Evolutionary conservation across 2,113 vertebrate species (phyloP).

Genomic region (Sciurus niger): DNA sequence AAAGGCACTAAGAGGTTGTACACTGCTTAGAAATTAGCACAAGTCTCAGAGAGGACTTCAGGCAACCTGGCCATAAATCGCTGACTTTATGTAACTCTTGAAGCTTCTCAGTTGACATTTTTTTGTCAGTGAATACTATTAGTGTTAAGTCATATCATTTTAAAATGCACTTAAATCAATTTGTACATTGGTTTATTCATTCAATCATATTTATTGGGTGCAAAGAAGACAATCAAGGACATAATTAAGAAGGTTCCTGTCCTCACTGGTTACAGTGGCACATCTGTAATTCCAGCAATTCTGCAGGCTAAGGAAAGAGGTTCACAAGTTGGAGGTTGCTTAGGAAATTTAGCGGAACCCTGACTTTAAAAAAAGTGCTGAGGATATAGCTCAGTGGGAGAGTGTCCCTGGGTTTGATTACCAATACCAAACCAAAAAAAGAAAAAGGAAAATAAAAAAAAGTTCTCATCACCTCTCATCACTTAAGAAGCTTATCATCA

Average conservation of each 20-base stretch:
- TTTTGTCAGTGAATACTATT: not conserved
- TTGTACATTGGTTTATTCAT: not conserved
- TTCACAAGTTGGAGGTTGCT: not conserved
- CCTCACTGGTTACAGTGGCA: too few species aligned
- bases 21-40: not conserved
- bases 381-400: not conserved
- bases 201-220: not conserved
- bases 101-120: not conserved
- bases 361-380: not conserved
- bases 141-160: not conserved
- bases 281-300: not conserved
- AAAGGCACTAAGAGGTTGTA: not conserved
- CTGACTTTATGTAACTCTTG: not conserved
- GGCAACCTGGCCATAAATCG: not conserved
- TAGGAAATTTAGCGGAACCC: not conserved
- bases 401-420: not conserved
- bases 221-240: not conserved
- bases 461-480: not conserved
- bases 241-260: not conserved
- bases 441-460: too few species aligned
- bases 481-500: not conserved
- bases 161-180: slow-evolving; percentile 1
- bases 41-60: not conserved
- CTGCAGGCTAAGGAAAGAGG: not conserved
- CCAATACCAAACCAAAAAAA: too few species aligned